phyloP scores from a whole-genome alignment of 2,797 vertebrate genomes.

The Pachyuromys duprasi region DNA sequence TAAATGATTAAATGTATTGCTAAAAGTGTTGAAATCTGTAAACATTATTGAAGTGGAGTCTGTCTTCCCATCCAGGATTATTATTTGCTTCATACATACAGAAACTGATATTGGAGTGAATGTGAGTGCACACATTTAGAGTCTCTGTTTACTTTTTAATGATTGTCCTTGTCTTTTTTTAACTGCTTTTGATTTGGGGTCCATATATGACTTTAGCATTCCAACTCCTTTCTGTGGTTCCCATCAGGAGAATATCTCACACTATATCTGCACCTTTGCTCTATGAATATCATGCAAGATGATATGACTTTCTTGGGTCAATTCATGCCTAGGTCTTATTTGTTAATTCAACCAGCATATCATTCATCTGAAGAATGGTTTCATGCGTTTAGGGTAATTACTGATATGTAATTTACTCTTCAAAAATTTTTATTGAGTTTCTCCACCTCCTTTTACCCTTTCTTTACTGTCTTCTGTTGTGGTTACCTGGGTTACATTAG shows the following conservation, averaged over 20 bases:
- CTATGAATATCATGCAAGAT: neutral
- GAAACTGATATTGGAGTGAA: neutral
- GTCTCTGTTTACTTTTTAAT: neutral
- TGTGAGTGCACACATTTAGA: neutral
- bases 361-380: neutral
- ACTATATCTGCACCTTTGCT: neutral
- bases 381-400: neutral
- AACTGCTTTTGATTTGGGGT: neutral
- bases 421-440: neutral
- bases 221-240: neutral
- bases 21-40: neutral
- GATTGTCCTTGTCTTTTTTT: neutral
- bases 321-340: neutral
- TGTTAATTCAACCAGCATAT: neutral
- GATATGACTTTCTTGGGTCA: neutral
- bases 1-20: neutral
- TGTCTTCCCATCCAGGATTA: neutral
- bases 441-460: fast-evolving
- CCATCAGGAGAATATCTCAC: neutral
- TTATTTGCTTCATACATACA: neutral
- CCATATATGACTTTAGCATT: neutral
- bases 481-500: neutral
- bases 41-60: neutral
- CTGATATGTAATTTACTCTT: neutral
- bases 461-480: neutral